phyloP scores from a whole-genome alignment of 2,888 invertebrate species.

The Nesidiocoris tenuis region DNA sequence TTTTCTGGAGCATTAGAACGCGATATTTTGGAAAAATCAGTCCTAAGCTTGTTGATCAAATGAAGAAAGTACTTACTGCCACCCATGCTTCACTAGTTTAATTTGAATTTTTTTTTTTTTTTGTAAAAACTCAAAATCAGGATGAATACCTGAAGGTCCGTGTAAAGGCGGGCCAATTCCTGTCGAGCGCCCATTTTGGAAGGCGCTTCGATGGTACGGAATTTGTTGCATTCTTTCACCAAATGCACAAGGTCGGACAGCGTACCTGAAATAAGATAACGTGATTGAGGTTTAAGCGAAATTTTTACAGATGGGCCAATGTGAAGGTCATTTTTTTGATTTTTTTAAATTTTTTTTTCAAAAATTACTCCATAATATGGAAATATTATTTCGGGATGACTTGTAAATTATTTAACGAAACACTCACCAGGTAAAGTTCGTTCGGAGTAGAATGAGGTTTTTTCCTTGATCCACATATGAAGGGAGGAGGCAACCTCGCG shows the following conservation, averaged over 20 bases:
- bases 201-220: constrained; percentile 92
- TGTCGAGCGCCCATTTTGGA: constrained; percentile 87
- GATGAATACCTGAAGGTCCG: constrained; percentile 71
- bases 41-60: neutral
- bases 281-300: no score
- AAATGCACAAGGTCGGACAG: constrained; percentile 94
- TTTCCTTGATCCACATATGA: constrained; percentile 89
- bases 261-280: constrained; percentile 66
- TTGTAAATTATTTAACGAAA: no score
- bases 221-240: constrained; percentile 85
- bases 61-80: neutral
- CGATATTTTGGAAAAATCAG: neutral
- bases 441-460: constrained; percentile 67
- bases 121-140: neutral
- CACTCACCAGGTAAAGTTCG: constrained; percentile 58
- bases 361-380: no score
- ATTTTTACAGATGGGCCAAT: no score
- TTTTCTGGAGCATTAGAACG: no score
- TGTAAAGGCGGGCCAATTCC: constrained; percentile 80
- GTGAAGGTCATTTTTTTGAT: no score
- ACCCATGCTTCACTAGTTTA: no score
- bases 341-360: no score
- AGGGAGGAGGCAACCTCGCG: constrained; percentile 83
- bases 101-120: no score
- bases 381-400: no score